phyloP scores from a whole-genome alignment of 2,888 invertebrate genomes.

The Cantharis flavilabris region DNA sequence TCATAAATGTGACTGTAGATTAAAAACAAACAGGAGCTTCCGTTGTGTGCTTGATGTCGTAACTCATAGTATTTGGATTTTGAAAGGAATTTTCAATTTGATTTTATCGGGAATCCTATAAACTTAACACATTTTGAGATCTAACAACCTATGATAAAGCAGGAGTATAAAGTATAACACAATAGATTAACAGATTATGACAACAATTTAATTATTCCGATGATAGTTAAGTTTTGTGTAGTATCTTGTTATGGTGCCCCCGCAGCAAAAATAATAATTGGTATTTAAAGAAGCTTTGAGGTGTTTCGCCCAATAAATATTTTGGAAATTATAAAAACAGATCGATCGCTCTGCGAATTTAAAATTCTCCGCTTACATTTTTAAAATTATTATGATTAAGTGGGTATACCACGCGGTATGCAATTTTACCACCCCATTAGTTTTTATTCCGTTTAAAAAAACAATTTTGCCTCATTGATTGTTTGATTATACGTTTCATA shows the following conservation, averaged over 20 bases:
- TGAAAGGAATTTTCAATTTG: neutral
- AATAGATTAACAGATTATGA: neutral
- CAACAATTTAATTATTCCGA: neutral
- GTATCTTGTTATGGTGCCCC: neutral
- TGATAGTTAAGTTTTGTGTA: neutral
- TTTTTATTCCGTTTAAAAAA: neutral
- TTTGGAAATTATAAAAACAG: neutral
- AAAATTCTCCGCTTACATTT: neutral
- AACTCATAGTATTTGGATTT: neutral
- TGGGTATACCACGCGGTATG: neutral
- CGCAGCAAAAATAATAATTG: neutral
- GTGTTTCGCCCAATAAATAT: neutral
- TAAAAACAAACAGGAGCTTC: neutral
- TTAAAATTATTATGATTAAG: neutral
- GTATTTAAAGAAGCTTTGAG: no score
- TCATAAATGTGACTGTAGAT: neutral
- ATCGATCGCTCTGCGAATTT: neutral
- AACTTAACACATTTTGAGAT: neutral
- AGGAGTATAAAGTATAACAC: neutral
- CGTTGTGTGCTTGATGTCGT: neutral
- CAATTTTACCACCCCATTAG: conserved; percentile 3
- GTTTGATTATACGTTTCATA: neutral
- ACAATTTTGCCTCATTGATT: neutral
- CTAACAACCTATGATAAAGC: neutral
- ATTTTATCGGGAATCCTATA: neutral